Evolutionary conservation across 2,888 invertebrate genomes (phyloP).

Genomic region (Siphonodentalium dalli): DNA sequence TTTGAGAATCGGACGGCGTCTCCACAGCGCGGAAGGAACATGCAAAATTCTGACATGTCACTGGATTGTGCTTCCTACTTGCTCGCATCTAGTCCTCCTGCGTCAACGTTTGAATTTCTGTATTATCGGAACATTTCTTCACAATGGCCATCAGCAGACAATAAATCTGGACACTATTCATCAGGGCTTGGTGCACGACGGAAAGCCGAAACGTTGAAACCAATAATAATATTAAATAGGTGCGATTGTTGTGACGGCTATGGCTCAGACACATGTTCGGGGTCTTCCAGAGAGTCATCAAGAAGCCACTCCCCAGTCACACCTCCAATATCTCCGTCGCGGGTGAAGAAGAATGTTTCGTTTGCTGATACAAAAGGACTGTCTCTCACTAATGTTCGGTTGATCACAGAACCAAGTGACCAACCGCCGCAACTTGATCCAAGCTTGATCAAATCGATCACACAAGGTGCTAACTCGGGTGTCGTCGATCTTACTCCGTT

Average conservation of each 20-base stretch:
- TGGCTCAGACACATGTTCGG: conserved; percentile 22
- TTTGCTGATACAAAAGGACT: conserved; percentile 90
- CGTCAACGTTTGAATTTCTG: conserved; percentile 46
- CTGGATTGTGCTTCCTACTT: conserved; percentile 59
- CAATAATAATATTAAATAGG: conserved; percentile 43
- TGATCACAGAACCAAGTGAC: conserved; percentile 91
- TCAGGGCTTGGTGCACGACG: too few relatives aligned
- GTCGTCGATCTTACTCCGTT: conserved; percentile 68
- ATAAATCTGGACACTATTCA: too few relatives aligned
- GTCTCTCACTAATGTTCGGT: conserved; percentile 76
- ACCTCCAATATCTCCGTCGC: conserved; percentile 41
- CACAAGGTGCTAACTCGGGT: conserved; percentile 74
- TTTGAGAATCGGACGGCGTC: too few relatives aligned
- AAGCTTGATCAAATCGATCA: conserved; percentile 71
- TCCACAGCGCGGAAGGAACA: too few relatives aligned
- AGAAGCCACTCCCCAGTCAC: conserved; percentile 30
- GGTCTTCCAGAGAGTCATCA: conserved; percentile 22
- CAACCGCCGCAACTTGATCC: conserved; percentile 75
- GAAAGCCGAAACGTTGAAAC: conserved; percentile 24
- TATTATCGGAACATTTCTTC: too few relatives aligned
- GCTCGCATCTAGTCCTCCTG: conserved; percentile 58
- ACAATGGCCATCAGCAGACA: too few relatives aligned
- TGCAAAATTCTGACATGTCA: too few relatives aligned
- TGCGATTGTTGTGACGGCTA: conserved; percentile 23
- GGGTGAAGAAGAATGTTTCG: conserved; percentile 79